Evolutionary conservation across 2,888 invertebrate genomes (phyloP).

Genomic region (Agriopis marginaria): DNA sequence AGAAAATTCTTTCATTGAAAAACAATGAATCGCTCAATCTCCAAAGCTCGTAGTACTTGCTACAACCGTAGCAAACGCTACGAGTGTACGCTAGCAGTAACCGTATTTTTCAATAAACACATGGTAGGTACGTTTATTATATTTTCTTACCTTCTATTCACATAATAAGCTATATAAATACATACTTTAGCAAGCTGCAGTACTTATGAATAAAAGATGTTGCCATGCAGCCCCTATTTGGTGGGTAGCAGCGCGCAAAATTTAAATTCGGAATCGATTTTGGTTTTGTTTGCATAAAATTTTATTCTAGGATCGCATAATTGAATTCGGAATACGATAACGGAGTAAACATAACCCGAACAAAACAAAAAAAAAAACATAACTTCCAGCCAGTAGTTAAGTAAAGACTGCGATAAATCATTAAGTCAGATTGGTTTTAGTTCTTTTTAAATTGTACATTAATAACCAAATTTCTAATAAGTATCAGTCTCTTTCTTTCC

Average conservation of each 20-base stretch:
- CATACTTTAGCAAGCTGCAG: conserved; percentile 22
- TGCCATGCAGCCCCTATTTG: conserved; percentile 21
- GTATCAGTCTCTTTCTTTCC: too few relatives aligned
- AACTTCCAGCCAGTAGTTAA: conserved; percentile 8
- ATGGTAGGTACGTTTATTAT: conserved; percentile 3
- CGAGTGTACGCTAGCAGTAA: conserved; percentile 19
- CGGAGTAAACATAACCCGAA: conserved; percentile 18
- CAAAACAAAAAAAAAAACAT: conserved; percentile 28
- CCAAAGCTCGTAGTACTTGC: conserved; percentile 9
- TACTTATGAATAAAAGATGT: conserved; percentile 28
- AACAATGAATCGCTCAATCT: background rate
- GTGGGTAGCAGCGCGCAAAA: conserved; percentile 28
- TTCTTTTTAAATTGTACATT: too few relatives aligned
- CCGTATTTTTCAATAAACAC: conserved; percentile 25
- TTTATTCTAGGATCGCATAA: conserved; percentile 29
- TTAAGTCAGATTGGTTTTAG: too few relatives aligned
- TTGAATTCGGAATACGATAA: conserved; percentile 31
- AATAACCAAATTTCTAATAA: too few relatives aligned
- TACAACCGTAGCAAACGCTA: conserved; percentile 17
- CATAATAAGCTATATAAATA: conserved; percentile 15
- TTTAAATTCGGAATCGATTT: conserved; percentile 34
- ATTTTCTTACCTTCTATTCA: conserved; percentile 13
- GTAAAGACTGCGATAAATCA: too few relatives aligned
- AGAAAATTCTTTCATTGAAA: background rate
- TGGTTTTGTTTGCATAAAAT: conserved; percentile 31